A percentile compares a stretch with the other conserved stretches of the same genome.
Evolutionary conservation across 2,888 invertebrate genomes (phyloP).

Genomic region (Chymomyza amoena): DNA sequence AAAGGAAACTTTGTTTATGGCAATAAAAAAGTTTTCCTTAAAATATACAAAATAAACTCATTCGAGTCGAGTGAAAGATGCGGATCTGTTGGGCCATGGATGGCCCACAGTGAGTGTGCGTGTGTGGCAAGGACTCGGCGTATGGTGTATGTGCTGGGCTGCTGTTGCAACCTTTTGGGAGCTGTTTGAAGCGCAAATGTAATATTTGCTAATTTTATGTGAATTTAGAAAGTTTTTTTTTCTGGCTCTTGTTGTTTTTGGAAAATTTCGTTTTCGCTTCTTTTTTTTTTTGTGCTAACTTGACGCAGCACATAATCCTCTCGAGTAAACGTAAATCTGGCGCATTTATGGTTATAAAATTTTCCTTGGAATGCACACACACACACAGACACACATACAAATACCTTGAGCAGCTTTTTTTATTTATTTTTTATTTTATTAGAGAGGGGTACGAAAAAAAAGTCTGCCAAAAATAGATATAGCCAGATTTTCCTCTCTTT

Average conservation of each 20-base stretch:
- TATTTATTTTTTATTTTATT: background rate
- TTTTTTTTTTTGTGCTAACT: slow-evolving; percentile 21
- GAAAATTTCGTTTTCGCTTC: background rate
- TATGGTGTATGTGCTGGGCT: slow-evolving; percentile 25
- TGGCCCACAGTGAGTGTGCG: background rate
- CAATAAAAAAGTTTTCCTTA: slow-evolving; percentile 71
- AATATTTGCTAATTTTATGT: slow-evolving; percentile 73
- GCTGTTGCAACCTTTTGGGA: slow-evolving; percentile 60
- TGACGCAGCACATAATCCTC: slow-evolving; percentile 55
- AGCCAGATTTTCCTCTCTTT: slow-evolving; percentile 15
- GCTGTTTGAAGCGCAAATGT: slow-evolving; percentile 68
- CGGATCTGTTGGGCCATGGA: background rate
- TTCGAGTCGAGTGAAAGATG: background rate
- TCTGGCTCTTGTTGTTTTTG: slow-evolving; percentile 13
- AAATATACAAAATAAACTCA: slow-evolving; percentile 73
- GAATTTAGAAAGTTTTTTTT: slow-evolving; percentile 65
- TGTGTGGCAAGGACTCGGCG: background rate
- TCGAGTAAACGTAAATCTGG: slow-evolving; percentile 68
- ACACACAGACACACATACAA: slow-evolving; percentile 49
- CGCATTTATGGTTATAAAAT: slow-evolving; percentile 69
- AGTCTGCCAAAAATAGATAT: slow-evolving; percentile 10
- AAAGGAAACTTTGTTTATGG: slow-evolving; percentile 68
- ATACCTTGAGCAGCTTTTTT: slow-evolving; percentile 29
- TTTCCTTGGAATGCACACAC: slow-evolving; percentile 55
- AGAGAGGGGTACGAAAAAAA: background rate